These are phyloP conservation scores for Zaprionus vittiger DNA, from an alignment of 1,140 invertebrate species.

Conservation along the genomic window DNA sequence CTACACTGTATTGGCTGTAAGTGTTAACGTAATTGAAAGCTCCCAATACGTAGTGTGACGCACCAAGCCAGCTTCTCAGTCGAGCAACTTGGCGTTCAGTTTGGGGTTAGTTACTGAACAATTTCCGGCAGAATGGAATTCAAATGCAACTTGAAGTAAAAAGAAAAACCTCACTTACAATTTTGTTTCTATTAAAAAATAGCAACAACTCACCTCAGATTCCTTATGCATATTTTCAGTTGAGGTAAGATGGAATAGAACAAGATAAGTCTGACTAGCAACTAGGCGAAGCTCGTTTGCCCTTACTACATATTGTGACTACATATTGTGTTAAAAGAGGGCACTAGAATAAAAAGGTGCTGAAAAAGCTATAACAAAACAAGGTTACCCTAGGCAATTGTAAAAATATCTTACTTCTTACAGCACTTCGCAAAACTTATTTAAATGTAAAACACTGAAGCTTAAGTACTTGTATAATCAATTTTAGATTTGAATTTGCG, in stretches of 20 bases:
- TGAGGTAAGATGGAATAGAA: not conserved
- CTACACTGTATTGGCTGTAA: slow-evolving; percentile 26
- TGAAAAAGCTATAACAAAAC: slow-evolving; percentile 9
- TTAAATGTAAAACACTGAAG: slow-evolving; percentile 56
- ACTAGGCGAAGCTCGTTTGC: not conserved
- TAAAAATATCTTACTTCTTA: slow-evolving; percentile 14
- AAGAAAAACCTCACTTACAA: not conserved
- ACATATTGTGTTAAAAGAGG: too few species aligned
- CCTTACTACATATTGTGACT: too few species aligned
- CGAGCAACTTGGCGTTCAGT: not conserved
- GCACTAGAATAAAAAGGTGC: too few species aligned
- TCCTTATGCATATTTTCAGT: slow-evolving; percentile 15
- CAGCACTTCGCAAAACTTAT: slow-evolving; percentile 44
- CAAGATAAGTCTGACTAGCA: not conserved
- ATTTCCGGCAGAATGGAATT: not conserved
- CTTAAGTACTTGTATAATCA: slow-evolving; percentile 3
- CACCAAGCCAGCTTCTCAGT: not conserved
- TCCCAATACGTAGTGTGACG: not conserved
- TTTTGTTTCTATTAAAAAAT: not conserved
- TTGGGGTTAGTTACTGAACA: not conserved
- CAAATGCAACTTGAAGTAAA: slow-evolving; percentile 5
- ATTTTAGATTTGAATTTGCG: slow-evolving; percentile 5
- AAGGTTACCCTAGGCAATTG: not conserved
- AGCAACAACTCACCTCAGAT: slow-evolving; percentile 4
- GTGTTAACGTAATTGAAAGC: slow-evolving; percentile 32